Base-by-base conservation (phyloP, 2,888 invertebrate species). In the Mallateleia sp. region DNA sequence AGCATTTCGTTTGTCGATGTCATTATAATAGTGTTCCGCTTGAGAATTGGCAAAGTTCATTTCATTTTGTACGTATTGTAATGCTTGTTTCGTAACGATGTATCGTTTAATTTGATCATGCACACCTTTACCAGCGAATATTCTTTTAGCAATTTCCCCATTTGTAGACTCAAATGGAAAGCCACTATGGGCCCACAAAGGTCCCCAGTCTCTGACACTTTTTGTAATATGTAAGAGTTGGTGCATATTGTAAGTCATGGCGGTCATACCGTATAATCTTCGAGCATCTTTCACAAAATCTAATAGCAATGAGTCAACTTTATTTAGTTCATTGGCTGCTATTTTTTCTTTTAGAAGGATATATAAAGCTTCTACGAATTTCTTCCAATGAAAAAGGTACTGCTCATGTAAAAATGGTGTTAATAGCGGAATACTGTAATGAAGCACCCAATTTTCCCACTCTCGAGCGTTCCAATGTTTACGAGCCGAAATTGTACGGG, bases 181-280 rank as follows among this genome's bases (percentile, higher is more conserved):
- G 5, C 83, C 80, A 56, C 69, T 88, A 42, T 89, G 85, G 15
- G 14, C 9, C 77, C 77, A 85, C n/a, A 85, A 24, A n/a, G 88
- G 89, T 9, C 85, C 82, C 81, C 75, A 87, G 56, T 88, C 56
- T 45, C 22, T 34, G 5, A 88, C 89, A 67, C 78, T 82, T 66
- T 74, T 18, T 22, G 45, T 47, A 22, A 88, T 38, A 77, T 89
- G 89, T 18, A n/a, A n/a, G n/a, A n/a, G n/a, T n/a, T n/a, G n/a
- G n/a, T n/a, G n/a, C n/a, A n/a, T n/a, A n/a, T n/a, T n/a, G n/a
- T n/a, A n/a, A n/a, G n/a, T n/a, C n/a, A n/a, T n/a, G n/a, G n/a
- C n/a, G n/a, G n/a, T n/a, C 66, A 75, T 34, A 2, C 77, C 86
- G 67, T 87, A 87, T 22, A 87, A 60, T n/a, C n/a, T 24, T 34